These are phyloP conservation scores for Bufo gargarizans DNA, from an alignment of 2,113 vertebrate genomes.

Conservation along the genomic window DNA sequence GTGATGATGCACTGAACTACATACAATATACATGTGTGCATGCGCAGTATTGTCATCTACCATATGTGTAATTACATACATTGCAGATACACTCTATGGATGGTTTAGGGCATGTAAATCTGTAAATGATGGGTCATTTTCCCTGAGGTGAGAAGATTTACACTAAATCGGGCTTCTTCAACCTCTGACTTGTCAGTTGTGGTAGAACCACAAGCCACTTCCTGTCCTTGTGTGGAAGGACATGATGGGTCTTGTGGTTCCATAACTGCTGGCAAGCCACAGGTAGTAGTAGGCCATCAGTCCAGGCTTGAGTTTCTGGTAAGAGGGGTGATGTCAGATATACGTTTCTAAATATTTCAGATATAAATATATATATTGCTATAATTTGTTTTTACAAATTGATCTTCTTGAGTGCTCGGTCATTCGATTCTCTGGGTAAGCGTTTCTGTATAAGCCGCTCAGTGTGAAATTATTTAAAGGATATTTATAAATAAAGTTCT, in stretches of 20 bases:
- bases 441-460: slow-evolving; percentile 3
- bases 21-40: background rate
- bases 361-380: slow-evolving; percentile 27
- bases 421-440: background rate
- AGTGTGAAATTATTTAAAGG: background rate
- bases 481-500: slow-evolving; percentile 13
- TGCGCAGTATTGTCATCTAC: background rate
- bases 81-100: background rate
- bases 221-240: background rate
- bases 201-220: background rate
- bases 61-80: background rate
- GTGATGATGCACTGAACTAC: background rate
- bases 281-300: too few species aligned
- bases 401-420: background rate
- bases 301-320: background rate
- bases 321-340: background rate
- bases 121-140: background rate
- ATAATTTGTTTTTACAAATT: slow-evolving; percentile 33
- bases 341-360: background rate
- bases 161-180: background rate
- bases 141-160: background rate
- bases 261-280: background rate
- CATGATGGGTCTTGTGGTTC: background rate
- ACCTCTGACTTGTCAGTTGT: background rate
- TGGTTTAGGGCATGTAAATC: background rate